Evolutionary conservation across 2,888 invertebrate genomes (phyloP), one percentile per base, ranked within the genome.

Genomic region (Amiota mariae): DNA sequence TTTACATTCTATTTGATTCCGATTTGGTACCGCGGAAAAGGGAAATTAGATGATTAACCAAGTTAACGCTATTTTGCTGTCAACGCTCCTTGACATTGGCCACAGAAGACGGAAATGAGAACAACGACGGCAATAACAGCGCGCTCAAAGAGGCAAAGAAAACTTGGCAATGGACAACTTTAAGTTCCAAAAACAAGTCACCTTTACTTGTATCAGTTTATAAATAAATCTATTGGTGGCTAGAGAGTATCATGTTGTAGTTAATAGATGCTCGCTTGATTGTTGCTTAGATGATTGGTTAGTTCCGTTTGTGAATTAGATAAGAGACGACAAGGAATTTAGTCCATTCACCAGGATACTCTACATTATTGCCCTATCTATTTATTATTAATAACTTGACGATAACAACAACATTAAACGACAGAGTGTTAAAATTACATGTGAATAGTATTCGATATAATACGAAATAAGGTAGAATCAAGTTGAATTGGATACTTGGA

Each of bases 1-100:
- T 12, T 68, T 20, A 54, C 15, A 15, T 20, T 15, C 18, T 63
- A 46, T 47, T 63, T 63, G 63, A 54, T 15, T 13, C 54, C 2
- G 54, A 15, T 8, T 12, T n/a, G n/a, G 20, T n/a, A 11, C 18
- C 4, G 48, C 75, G 77, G 73, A 72, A 77, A 68, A 68, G n/a
- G 73, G 76, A 80, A 80, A 80, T 78, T 76, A 74, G 77, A 76
- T 77, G 78, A 80, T 80, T 79, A 76, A 75, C 73, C 67, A 36
- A 73, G 74, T 59, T 72, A 74, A 59, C 71, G 73, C 61, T 48
- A 36, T 36, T 36, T 36, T 36, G 47, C 36, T 15, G 56, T 15
- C 48, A 18, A 59, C 46, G 63, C 63, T 36, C 1, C 46, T 63
- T 10, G 2, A 36, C 36, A 36, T 36, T 36, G 36, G 36, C 3